phyloP scores from a whole-genome alignment of 92 coral and sea anemone genomes.

The Desmophyllum pertusum region DNA sequence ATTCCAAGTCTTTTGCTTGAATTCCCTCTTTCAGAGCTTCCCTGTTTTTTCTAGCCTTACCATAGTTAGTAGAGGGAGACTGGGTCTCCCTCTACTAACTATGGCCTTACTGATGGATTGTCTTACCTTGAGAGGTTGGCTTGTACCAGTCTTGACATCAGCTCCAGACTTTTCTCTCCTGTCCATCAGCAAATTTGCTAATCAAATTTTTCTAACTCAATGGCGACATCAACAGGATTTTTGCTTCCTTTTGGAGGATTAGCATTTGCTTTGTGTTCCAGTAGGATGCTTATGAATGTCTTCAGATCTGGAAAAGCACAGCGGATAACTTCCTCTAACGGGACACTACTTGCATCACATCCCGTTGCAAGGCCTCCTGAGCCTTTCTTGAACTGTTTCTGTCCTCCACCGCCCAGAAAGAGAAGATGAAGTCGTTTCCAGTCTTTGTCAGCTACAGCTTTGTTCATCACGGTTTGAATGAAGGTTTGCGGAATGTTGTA shows the following conservation, averaged over 20 bases:
- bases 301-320: slow-evolving; percentile 25
- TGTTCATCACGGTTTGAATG: slow-evolving; percentile 50
- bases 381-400: slow-evolving; percentile 50
- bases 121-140: not conserved
- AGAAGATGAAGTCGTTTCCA: slow-evolving; percentile 79
- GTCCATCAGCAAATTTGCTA: slow-evolving; percentile 27
- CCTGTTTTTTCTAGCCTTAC: no score
- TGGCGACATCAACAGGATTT: slow-evolving; percentile 52
- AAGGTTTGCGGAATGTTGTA: slow-evolving; percentile 59
- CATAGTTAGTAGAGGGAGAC: no score
- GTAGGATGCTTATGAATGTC: slow-evolving; percentile 37
- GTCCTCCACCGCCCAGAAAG: slow-evolving; percentile 88
- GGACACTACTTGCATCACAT: slow-evolving; percentile 69
- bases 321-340: slow-evolving; percentile 64
- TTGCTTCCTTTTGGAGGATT: slow-evolving; percentile 27
- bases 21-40: no score
- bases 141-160: not conserved
- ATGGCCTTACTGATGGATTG: no score
- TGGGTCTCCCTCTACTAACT: no score
- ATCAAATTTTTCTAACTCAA: slow-evolving; percentile 34
- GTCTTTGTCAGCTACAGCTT: slow-evolving; percentile 50
- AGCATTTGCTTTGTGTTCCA: slow-evolving; percentile 66
- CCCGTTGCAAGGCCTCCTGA: slow-evolving; percentile 86
- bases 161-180: not conserved
- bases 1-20: no score